Evolutionary conservation across 2,113 vertebrate genomes (phyloP).

Genomic region (Acrocephalus arundinaceus): DNA sequence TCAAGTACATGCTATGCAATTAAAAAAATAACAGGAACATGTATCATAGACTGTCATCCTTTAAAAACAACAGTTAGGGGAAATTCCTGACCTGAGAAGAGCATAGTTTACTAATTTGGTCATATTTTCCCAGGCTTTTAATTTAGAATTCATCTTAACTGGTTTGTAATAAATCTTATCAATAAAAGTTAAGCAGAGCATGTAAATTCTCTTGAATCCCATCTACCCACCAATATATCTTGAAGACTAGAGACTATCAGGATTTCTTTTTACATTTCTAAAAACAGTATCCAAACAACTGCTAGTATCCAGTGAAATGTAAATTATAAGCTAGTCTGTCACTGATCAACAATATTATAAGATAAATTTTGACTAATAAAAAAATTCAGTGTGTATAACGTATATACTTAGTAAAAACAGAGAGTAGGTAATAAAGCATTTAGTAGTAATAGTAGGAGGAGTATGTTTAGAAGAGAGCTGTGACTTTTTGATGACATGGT

Average conservation of each 20-base stretch:
- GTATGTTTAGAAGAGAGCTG: neutral
- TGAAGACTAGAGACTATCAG: neutral
- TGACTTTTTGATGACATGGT: neutral
- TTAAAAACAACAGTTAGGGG: neutral
- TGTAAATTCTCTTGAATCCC: neutral
- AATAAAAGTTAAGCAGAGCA: neutral
- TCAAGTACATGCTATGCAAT: neutral
- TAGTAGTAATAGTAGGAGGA: neutral
- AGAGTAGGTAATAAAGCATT: neutral
- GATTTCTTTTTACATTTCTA: neutral
- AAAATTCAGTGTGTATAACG: rapidly evolving
- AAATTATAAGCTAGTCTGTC: neutral
- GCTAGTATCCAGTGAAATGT: neutral
- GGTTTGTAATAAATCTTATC: neutral
- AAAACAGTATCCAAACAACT: neutral
- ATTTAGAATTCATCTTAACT: neutral
- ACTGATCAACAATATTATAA: neutral
- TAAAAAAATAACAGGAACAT: neutral
- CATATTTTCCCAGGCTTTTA: neutral
- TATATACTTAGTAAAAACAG: neutral
- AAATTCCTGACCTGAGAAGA: neutral
- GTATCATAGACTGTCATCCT: neutral
- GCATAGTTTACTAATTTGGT: neutral
- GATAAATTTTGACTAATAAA: neutral
- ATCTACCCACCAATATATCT: neutral